Percentiles rank a stretch among this genome's conserved stretches.
These are phyloP conservation scores for Muscina levida DNA, from an alignment of 2,888 invertebrate species.

Conservation along the genomic window DNA sequence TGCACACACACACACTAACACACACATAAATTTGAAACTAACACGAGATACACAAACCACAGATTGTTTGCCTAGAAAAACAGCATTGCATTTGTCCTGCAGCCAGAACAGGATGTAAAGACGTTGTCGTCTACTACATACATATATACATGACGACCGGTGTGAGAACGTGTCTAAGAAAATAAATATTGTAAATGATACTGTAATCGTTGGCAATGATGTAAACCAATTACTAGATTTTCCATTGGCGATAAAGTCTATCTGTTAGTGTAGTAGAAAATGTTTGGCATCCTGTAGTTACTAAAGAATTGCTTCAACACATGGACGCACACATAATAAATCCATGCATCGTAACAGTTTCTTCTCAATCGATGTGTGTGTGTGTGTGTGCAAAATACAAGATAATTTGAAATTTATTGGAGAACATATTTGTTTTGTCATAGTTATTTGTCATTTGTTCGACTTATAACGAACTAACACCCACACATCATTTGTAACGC, in stretches of 20 bases:
- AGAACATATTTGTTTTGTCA: constrained; percentile 5
- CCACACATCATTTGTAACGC: neutral
- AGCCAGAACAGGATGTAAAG: neutral
- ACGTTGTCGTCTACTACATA: neutral
- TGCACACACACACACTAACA: neutral
- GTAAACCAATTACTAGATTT: constrained; percentile 23
- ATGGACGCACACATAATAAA: neutral
- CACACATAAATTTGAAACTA: neutral
- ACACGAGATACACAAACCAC: neutral
- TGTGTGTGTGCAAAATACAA: neutral
- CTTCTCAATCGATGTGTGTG: neutral
- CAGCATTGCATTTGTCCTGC: neutral
- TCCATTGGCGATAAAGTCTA: neutral
- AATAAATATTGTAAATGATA: constrained; percentile 31
- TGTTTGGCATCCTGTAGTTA: neutral
- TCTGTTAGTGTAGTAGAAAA: neutral
- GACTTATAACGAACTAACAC: neutral
- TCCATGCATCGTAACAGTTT: neutral
- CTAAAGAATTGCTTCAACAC: neutral
- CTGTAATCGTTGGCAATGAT: constrained; percentile 24
- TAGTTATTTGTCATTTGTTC: neutral
- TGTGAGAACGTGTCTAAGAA: constrained; percentile 11
- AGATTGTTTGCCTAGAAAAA: neutral
- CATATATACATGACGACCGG: neutral
- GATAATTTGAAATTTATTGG: constrained; percentile 29